phyloP scores from a whole-genome alignment of 2,113 vertebrate genomes.

The Thryonomys swinderianus region DNA sequence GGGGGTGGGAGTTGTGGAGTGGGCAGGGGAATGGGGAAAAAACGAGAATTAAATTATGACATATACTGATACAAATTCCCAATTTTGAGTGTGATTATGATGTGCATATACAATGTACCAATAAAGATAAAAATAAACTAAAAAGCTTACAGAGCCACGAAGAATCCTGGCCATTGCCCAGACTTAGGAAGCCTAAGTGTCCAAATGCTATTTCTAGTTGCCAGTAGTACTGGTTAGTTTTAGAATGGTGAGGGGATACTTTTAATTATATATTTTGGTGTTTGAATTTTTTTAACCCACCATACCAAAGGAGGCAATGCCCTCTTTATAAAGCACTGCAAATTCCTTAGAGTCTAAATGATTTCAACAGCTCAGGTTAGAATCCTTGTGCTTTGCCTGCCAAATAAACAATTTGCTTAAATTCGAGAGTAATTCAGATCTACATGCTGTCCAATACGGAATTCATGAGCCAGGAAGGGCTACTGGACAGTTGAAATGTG shows the following conservation, averaged over 20 bases:
- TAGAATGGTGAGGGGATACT: not conserved
- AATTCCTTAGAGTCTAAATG: not conserved
- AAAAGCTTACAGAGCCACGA: not conserved
- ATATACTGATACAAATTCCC: too few relatives aligned
- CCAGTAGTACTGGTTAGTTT: not conserved
- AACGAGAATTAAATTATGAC: too few relatives aligned
- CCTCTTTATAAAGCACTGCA: not conserved
- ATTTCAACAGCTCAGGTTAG: not conserved
- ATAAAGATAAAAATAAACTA: not conserved
- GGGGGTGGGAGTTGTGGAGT: too few relatives aligned
- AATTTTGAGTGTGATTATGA: too few relatives aligned
- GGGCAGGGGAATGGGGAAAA: too few relatives aligned
- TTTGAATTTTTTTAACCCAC: not conserved
- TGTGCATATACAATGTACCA: too few relatives aligned
- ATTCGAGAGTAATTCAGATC: not conserved
- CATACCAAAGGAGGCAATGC: not conserved
- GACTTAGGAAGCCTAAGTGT: not conserved
- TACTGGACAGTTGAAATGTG: not conserved
- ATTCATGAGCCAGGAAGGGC: not conserved
- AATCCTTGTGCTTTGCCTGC: not conserved
- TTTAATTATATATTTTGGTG: not conserved
- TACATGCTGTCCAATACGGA: not conserved
- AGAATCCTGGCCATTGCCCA: not conserved
- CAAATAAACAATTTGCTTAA: not conserved
- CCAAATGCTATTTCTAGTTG: not conserved